Base-by-base conservation (phyloP, 2,797 vertebrate species). In the Amblyopsis hoosieri region DNA sequence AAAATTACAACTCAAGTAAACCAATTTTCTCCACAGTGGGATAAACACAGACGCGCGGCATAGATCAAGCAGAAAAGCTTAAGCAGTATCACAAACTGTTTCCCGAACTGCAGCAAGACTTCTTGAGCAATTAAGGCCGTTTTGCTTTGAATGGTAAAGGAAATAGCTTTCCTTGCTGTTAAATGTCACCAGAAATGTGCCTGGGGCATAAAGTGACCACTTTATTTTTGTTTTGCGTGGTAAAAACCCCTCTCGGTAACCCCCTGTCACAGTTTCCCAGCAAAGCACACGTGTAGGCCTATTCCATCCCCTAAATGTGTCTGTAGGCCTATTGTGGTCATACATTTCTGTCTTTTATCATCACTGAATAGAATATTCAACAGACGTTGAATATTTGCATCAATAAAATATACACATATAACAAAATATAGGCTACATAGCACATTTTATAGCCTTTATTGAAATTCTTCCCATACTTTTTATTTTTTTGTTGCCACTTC, bases 121-220 rank as follows among this genome's bases (percentile, higher is more conserved):
- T 94, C 90, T 88, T 78, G 89, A 85, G 86, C 91, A 95, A 95
- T 96, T 95, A 95, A 90, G 89, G 88, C 75, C 90, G 87, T 87
- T 93, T 92, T 92, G 84, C 83, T 91, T 87, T 92, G 90, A 93
- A 92, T 89, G 85, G 80, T 86, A 82, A 85, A 94, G 94, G 93
- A 95, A 95, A 95, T 94, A 84, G 92, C 90, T 95, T 91, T 90
- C 89, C 88, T 92, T 84, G 92, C 94, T 94, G 94, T 86, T 91
- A 90, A 94, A 95, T 92, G 92, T 95, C 92, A 94, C 91, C 89
- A 89, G 83, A 83, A 91, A 81, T 82, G 85, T 83, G 92, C 92
- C 90, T 64, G 79, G 80, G 90, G 90, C 90, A 85, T 71, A 82
- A 89, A 86, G 90, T 89, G 78, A 87, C 83, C 77, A 79, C 82